Evolutionary conservation across 2,888 invertebrate genomes (phyloP), one percentile per base, ranked within the genome.

Genomic region (Rhopalosiphum nymphaeae): DNA sequence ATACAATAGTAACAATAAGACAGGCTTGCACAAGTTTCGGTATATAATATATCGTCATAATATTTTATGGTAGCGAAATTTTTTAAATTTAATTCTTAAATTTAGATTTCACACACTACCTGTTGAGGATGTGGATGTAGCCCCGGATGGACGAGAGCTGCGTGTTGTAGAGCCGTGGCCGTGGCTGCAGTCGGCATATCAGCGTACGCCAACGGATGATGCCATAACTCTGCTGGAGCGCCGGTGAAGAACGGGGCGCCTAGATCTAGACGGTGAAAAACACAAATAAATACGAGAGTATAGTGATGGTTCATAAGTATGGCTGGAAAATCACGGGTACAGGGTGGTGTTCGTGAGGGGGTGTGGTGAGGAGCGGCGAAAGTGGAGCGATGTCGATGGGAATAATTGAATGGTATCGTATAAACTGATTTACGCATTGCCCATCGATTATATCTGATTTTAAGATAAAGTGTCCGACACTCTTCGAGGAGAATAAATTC

Each of bases 171-270:
- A 95, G 98, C 97, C 94, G 97, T 97, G 95, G 97, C 97, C 95
- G 98, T 98, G 95, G 98, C 98, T 87, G 97, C 97, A 96, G 96
- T 97, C 26, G 94, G 92, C 89, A 92, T 92, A 78, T 91, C 94
- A 95, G 97, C 97, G 96, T 97, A 97, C 95, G 98, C 97, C 96
- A 98, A 96, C 49, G 98, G 98, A 96, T 98, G 98, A 96, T 98
- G 98, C 99, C 99, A 99, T 96, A 99, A 97, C 96, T 99, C 99
- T 95, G 98, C 98, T 95, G 98, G 98, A 49, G 95, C 94, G 95
- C 99, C 98, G 97, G 99, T 98, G 97, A 99, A 99, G 95, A 99
- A 98, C 95, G 98, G 98, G 95, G 98, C 98, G 96, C 98, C 98
- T 97, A 99, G 97, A 97, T 99, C 99, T 98, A 97, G 2, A 88